Conservation (phyloP, 2,113 vertebrate species). For the Rhinogobius similis region DNA sequence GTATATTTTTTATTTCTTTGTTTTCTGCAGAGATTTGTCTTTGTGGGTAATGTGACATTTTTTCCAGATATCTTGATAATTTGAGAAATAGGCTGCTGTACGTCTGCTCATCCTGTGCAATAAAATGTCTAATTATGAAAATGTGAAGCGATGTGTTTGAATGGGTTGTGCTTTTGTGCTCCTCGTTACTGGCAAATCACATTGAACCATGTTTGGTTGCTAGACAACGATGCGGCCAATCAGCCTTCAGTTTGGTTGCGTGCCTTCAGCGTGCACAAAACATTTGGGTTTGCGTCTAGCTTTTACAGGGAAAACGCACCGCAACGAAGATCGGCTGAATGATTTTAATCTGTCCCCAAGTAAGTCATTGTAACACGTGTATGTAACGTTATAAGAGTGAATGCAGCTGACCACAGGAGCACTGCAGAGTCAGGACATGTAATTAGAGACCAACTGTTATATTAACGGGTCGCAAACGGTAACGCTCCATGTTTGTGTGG, state of each 20-base stretch:
- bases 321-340: neutral
- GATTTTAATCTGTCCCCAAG: neutral
- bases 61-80: neutral
- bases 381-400: neutral
- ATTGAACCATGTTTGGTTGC: conserved; percentile 61
- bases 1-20: neutral
- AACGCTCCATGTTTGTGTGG: neutral
- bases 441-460: neutral
- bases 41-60: too few species aligned
- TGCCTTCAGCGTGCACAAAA: neutral
- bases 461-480: neutral
- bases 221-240: conserved; percentile 69
- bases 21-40: neutral
- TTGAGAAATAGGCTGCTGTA: neutral
- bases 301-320: neutral
- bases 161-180: neutral
- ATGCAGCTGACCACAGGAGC: too few species aligned
- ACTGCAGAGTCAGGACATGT: neutral
- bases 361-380: neutral
- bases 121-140: neutral
- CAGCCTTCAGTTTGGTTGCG: conserved; percentile 40
- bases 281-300: neutral
- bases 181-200: conserved; percentile 53
- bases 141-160: neutral
- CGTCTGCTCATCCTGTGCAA: neutral